These are phyloP conservation scores for Macropus fuliginosus DNA, from an alignment of 2,797 vertebrate genomes.

Conservation along the genomic window DNA sequence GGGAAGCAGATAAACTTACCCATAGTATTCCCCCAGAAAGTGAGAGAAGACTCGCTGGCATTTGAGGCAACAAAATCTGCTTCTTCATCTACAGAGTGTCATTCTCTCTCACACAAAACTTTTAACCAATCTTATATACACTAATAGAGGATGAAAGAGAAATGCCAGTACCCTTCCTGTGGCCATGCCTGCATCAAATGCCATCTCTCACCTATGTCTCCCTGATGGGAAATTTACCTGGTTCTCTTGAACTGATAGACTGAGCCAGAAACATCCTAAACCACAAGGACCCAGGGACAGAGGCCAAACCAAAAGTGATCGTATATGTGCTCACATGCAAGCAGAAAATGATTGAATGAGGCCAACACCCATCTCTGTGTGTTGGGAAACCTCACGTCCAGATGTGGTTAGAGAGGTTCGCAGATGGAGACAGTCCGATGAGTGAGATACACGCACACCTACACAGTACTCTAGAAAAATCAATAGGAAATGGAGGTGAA, in stretches of 20 bases:
- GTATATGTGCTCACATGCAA: rapidly evolving
- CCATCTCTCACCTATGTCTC: not conserved
- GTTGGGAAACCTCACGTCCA: slow-evolving; percentile 32
- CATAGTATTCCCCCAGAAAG: not conserved
- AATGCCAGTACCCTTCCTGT: not conserved
- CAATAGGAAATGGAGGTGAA: slow-evolving; percentile 56
- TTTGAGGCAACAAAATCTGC: rapidly evolving
- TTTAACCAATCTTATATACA: not conserved
- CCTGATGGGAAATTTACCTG: not conserved
- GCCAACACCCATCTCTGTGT: not conserved
- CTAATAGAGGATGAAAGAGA: not conserved
- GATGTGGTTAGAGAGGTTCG: slow-evolving; percentile 46
- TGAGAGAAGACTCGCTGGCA: not conserved
- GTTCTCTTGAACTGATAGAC: slow-evolving; percentile 1
- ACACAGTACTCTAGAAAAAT: slow-evolving; percentile 26
- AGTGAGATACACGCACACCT: slow-evolving; percentile 14
- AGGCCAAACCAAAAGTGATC: slow-evolving; percentile 5
- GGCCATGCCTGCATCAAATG: not conserved
- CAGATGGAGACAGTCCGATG: slow-evolving; percentile 39
- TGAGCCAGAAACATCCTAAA: slow-evolving; percentile 5
- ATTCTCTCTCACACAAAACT: not conserved
- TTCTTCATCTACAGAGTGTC: not conserved
- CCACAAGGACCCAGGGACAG: slow-evolving; percentile 31
- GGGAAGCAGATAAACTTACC: not conserved
- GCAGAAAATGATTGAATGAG: not conserved